A percentile compares a stretch with the other conserved stretches of the same genome.
phyloP scores from a whole-genome alignment of 2,888 invertebrate genomes.

The Neoascia interrupta region DNA sequence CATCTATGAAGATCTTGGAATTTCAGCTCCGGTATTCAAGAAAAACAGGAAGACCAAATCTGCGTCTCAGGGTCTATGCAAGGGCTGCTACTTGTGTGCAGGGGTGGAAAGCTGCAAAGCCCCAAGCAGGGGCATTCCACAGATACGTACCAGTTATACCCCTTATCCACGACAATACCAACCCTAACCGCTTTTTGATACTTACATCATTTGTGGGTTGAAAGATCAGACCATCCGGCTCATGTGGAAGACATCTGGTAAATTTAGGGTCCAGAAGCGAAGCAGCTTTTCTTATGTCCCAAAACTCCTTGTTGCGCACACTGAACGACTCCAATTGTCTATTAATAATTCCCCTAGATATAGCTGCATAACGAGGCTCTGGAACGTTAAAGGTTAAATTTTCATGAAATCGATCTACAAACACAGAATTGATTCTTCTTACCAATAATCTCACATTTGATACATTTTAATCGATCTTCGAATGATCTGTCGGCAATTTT shows the following conservation, averaged over 20 bases:
- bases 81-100: too few species aligned
- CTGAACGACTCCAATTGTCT: conserved; percentile 93
- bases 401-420: background rate
- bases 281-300: conserved; percentile 87
- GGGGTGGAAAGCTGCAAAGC: too few species aligned
- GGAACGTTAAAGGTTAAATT: background rate
- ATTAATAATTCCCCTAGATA: conserved; percentile 87
- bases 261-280: conserved; percentile 91
- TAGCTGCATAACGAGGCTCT: conserved; percentile 85
- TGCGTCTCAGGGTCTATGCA: too few species aligned
- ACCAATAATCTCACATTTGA: conserved; percentile 87
- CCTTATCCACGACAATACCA: too few species aligned
- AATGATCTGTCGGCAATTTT: conserved; percentile 90
- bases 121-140: too few species aligned
- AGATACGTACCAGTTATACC: too few species aligned
- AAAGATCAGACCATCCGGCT: conserved; percentile 98
- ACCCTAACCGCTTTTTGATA: too few species aligned
- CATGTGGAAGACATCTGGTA: conserved; percentile 90
- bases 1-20: too few species aligned
- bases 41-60: too few species aligned
- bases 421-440: conserved; percentile 58
- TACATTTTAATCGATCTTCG: conserved; percentile 87
- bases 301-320: conserved; percentile 94
- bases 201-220: conserved; percentile 92
- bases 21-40: too few species aligned